Percentiles rank a stretch among this genome's conserved stretches.
Evolutionary conservation across 2,888 invertebrate species (phyloP).

Genomic region (Hemithea aestivaria): DNA sequence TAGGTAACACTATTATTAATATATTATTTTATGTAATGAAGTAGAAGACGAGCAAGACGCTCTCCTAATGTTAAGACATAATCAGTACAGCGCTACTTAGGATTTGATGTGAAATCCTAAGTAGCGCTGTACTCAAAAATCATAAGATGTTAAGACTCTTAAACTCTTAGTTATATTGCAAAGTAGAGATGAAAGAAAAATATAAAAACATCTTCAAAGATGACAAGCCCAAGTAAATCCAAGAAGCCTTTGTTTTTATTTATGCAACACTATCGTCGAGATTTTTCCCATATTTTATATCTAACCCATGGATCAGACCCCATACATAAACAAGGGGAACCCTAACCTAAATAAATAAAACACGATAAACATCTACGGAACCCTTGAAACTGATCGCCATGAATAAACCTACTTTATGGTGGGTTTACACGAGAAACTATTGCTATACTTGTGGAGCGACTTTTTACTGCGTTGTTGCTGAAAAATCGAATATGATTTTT

Average conservation of each 20-base stretch:
- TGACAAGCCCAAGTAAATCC: conserved; percentile 1
- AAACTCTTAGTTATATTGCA: no score
- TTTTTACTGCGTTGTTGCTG: no score
- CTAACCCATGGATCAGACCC: conserved; percentile 8
- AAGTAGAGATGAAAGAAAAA: not conserved
- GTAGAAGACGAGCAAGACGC: no score
- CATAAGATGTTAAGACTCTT: no score
- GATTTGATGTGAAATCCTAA: no score
- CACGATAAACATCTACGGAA: conserved; percentile 25
- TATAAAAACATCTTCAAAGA: not conserved
- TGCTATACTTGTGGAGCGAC: no score
- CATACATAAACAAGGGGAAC: conserved; percentile 26
- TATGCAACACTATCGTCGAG: conserved; percentile 6
- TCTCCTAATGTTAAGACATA: no score
- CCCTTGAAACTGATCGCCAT: conserved; percentile 23
- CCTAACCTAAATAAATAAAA: conserved; percentile 27
- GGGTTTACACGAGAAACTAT: not conserved
- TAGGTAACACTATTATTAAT: no score
- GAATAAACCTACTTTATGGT: conserved; percentile 19
- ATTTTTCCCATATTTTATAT: conserved; percentile 16
- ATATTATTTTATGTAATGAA: no score
- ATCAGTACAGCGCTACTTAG: no score
- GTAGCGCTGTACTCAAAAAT: no score
- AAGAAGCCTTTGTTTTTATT: conserved; percentile 7
- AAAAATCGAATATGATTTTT: no score